Evolutionary conservation across 1,140 invertebrate species (phyloP).

Genomic region (Propsilocerus akamusi): DNA sequence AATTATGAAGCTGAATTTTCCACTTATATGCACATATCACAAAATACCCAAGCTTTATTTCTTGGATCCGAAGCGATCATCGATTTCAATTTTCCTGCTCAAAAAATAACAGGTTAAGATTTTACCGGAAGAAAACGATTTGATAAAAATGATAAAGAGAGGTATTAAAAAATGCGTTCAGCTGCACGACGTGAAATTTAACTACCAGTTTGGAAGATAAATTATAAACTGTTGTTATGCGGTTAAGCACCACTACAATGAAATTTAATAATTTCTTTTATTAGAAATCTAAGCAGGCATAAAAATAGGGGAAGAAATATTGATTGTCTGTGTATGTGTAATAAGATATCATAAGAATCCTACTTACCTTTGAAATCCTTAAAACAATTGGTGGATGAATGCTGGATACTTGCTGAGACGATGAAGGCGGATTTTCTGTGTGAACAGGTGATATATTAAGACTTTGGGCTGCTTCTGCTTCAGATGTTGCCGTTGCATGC

Average conservation of each 20-base stretch:
- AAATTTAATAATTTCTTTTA: no score
- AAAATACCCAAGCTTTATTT: not conserved
- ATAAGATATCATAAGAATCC: not conserved
- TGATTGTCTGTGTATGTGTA: no score
- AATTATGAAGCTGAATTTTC: not conserved
- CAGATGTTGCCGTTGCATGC: not conserved
- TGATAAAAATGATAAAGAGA: slow-evolving; percentile 6
- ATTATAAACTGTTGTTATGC: no score
- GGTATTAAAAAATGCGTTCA: no score
- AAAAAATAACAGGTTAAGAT: no score
- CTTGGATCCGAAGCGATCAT: not conserved
- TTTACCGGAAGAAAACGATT: not conserved
- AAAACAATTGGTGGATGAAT: slow-evolving; percentile 34
- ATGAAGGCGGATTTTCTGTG: slow-evolving; percentile 11
- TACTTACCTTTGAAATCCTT: slow-evolving; percentile 33
- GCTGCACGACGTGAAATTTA: no score
- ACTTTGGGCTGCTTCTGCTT: slow-evolving; percentile 4
- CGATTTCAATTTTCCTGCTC: not conserved
- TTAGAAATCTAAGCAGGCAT: no score
- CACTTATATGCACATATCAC: not conserved
- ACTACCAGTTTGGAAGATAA: no score
- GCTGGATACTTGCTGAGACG: slow-evolving; percentile 15
- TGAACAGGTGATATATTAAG: no score
- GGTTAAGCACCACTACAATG: no score
- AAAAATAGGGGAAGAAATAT: no score